These are phyloP conservation scores for Crioceris asparagi DNA, from an alignment of 2,888 invertebrate species.

Conservation along the genomic window DNA sequence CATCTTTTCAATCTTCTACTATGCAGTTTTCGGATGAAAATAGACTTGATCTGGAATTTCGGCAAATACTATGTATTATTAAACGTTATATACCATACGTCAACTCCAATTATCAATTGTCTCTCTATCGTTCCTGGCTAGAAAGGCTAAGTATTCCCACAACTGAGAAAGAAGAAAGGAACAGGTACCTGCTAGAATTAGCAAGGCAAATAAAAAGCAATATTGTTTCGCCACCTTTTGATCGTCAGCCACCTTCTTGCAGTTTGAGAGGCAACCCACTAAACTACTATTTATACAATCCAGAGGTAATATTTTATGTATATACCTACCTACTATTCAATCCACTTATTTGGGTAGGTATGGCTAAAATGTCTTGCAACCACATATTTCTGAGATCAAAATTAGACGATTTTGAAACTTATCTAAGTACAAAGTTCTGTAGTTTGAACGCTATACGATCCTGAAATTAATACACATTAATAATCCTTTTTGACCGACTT, in stretches of 20 bases:
- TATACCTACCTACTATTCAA: neutral
- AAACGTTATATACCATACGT: slow-evolving; percentile 23
- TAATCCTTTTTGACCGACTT: no score
- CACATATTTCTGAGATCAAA: no score
- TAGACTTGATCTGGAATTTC: slow-evolving; percentile 22
- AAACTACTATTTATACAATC: slow-evolving; percentile 4
- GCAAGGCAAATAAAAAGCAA: slow-evolving; percentile 23
- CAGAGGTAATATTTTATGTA: slow-evolving; percentile 5
- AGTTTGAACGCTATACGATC: no score
- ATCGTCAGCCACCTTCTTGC: slow-evolving; percentile 19
- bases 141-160: slow-evolving; percentile 20
- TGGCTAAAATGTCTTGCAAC: no score
- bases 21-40: slow-evolving; percentile 6
- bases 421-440: no score
- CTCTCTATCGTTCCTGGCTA: slow-evolving; percentile 23
- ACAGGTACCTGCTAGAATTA: slow-evolving; percentile 21
- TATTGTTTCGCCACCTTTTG: slow-evolving; percentile 20
- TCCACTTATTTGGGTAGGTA: neutral
- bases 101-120: slow-evolving; percentile 20
- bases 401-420: no score
- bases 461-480: no score
- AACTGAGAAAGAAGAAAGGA: slow-evolving; percentile 19
- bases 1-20: no score
- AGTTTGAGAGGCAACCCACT: slow-evolving; percentile 10
- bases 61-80: slow-evolving; percentile 22